These are phyloP conservation scores for Eupithecia subumbrata DNA, from an alignment of 2,888 invertebrate genomes.

Conservation along the genomic window DNA sequence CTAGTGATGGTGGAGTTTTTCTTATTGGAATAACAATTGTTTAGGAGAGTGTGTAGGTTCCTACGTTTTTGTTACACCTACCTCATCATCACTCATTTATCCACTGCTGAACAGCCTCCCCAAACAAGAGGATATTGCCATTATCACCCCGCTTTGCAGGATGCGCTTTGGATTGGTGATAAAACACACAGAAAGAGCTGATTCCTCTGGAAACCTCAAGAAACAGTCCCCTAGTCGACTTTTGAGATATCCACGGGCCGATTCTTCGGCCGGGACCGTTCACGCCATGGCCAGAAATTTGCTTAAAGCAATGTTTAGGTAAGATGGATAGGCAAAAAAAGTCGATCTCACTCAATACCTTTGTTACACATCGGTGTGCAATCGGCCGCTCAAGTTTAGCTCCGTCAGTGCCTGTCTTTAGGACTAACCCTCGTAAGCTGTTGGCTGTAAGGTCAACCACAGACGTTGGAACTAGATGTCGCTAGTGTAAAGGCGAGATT, in stretches of 20 bases:
- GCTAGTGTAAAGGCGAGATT: neutral
- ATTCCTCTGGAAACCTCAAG: neutral
- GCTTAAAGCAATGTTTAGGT: neutral
- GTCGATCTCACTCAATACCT: neutral
- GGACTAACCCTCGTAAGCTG: conserved; percentile 4
- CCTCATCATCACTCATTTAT: no score
- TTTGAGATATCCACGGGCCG: no score
- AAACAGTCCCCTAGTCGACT: no score
- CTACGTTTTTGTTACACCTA: no score
- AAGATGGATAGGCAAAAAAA: no score
- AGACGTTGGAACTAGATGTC: neutral
- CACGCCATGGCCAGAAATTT: neutral
- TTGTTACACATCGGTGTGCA: neutral
- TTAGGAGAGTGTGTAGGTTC: no score
- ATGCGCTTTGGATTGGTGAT: neutral
- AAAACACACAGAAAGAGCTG: neutral
- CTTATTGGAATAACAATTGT: no score
- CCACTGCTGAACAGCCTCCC: no score
- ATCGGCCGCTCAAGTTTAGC: neutral
- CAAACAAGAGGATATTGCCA: no score
- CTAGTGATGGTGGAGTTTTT: no score
- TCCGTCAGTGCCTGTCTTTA: conserved; percentile 3
- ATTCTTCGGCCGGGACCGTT: no score
- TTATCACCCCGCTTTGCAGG: neutral
- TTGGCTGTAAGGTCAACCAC: neutral